Conservation (phyloP, 2,888 invertebrate genomes). For the Tetranychus truncatus region DNA sequence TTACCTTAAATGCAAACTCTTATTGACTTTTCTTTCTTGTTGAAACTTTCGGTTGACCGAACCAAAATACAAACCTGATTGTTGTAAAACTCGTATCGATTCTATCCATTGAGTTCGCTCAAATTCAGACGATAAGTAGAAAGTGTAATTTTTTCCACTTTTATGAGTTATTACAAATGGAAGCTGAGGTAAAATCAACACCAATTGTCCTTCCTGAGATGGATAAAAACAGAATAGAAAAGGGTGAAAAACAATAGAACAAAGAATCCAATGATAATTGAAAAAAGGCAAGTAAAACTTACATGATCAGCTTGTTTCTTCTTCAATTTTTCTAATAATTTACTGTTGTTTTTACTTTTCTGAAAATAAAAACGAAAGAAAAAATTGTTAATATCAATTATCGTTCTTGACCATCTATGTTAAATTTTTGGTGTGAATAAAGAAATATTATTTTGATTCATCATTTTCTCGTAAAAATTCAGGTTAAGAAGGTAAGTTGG, state of each 20-base stretch:
- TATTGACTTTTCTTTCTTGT: not conserved
- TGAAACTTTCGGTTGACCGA: not conserved
- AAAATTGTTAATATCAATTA: not conserved
- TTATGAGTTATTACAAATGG: constrained; percentile 57
- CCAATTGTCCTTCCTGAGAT: constrained; percentile 54
- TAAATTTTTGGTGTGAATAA: not conserved
- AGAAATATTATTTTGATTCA: not conserved
- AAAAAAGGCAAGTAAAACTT: constrained; percentile 10
- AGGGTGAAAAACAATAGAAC: not conserved
- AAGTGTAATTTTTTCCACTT: constrained; percentile 38
- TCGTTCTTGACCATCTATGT: not conserved
- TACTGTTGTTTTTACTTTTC: constrained; percentile 23
- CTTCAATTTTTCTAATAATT: constrained; percentile 51
- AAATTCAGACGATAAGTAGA: constrained; percentile 81
- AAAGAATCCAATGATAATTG: not conserved
- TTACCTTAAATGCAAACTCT: not conserved
- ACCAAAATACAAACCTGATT: constrained; percentile 29
- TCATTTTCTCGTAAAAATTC: not conserved
- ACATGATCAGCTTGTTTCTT: constrained; percentile 67
- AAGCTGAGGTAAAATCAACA: constrained; percentile 72
- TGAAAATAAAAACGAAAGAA: not conserved
- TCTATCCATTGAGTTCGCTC: constrained; percentile 86
- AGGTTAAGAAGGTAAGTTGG: not conserved
- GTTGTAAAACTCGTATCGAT: constrained; percentile 64
- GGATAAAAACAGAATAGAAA: not conserved